phyloP scores from a whole-genome alignment of 23 tunicate species.

The Aplidium turbinatum region DNA sequence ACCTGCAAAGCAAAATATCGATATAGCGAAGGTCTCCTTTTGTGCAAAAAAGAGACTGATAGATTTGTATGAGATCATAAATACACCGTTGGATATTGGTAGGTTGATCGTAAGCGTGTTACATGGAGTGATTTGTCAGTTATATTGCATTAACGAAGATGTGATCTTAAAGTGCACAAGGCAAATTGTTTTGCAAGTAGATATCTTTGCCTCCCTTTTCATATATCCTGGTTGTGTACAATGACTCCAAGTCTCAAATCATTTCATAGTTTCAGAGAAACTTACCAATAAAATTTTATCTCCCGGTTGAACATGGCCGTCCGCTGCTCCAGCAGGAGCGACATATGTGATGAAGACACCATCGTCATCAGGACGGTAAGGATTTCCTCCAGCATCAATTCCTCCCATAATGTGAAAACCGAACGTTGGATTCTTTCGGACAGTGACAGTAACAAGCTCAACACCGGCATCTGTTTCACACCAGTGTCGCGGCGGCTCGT shows the following conservation, averaged over 20 bases:
- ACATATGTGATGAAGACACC: constrained; percentile 93
- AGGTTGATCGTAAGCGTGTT: no score
- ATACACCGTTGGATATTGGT: no score
- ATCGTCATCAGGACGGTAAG: constrained; percentile 81
- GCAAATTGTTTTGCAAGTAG: no score
- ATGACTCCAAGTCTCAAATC: no score
- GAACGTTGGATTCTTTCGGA: constrained; percentile 85
- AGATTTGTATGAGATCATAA: not conserved
- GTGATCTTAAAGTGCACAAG: no score
- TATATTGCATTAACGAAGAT: no score
- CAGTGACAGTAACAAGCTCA: constrained; percentile 77
- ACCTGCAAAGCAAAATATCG: constrained; percentile 45
- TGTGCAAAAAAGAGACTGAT: not conserved
- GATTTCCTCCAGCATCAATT: constrained; percentile 78
- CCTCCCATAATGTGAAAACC: constrained; percentile 96
- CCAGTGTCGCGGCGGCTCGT: constrained; percentile 43
- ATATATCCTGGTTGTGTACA: no score
- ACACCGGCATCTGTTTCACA: constrained; percentile 52
- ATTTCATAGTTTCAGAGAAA: not conserved
- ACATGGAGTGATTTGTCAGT: no score
- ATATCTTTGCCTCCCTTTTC: no score
- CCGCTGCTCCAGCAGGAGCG: constrained; percentile 86
- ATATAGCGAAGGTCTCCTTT: not conserved
- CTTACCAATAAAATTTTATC: constrained; percentile 92
- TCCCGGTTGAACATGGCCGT: constrained; percentile 73